Base-by-base conservation (phyloP, 2,113 vertebrate genomes). In the Hippocampus guttulatus region DNA sequence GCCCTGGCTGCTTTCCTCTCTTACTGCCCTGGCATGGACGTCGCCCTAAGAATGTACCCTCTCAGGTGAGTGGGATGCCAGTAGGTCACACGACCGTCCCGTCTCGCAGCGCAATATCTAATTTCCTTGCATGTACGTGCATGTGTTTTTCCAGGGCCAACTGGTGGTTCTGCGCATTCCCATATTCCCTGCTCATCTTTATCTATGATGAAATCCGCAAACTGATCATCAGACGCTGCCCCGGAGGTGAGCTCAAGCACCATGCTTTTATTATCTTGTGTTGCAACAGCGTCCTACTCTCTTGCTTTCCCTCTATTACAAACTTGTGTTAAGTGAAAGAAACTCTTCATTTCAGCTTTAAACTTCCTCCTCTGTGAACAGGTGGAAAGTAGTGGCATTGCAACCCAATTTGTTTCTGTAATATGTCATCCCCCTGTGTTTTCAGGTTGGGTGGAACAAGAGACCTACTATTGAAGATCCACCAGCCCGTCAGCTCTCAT, bases 121-220 rank as follows among this genome's bases (percentile, higher is more conserved):
- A 60, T 30, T 60, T 14, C n/a, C 27, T 68, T 52, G 33, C n/a
- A 10, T 49, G 33, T 33, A 30, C 2, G 23, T 40, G 25, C 21
- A 3, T 58, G 67, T 68, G 10, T 65, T 87, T 80, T 76, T 85
- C 16, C 76, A 94, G 93, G 84, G 91, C 91, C 74, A 93, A 85
- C 87, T 94, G 93, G 93, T 94, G 93, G 93, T 94, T 94, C 90
- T 94, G 93, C 79, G 93, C 93, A 80, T 92, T 94, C 84, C 93
- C 93, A 0, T 94, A 94, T 82, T 92, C 92, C 75, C 91, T 93
- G 71, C 91, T 94, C 70, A 93, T 94, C 90, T 94, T 94, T 87
- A 88, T 94, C 87, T 94, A 94, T 82, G 93, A 94, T 89, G 93
- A 94, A 90, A 92, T 93, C 83, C 89, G 93, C 80, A 93, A 93